Evolutionary conservation across 2,113 vertebrate species (phyloP).

Genomic region (Cottus gobio): DNA sequence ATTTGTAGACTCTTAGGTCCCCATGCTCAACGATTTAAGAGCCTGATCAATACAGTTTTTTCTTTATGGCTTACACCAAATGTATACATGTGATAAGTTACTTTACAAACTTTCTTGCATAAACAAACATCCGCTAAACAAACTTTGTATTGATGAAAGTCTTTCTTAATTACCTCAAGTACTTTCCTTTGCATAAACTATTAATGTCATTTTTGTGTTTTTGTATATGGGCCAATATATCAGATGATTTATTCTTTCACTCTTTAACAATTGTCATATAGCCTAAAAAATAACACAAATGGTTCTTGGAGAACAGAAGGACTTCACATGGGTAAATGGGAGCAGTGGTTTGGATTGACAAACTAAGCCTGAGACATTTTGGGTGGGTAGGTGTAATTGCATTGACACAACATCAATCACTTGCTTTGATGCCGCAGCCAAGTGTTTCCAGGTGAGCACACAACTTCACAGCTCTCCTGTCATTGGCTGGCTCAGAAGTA

Average conservation of each 20-base stretch:
- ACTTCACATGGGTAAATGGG: background rate
- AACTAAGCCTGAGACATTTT: constrained; percentile 17
- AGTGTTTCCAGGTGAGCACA: constrained; percentile 55
- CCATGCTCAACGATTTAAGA: background rate
- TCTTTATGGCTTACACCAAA: background rate
- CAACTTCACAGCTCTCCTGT: constrained; percentile 36
- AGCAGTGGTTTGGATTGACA: constrained; percentile 12
- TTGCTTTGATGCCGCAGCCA: constrained; percentile 48
- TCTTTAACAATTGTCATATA: background rate
- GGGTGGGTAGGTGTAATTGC: constrained; percentile 6
- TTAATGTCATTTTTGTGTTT: background rate
- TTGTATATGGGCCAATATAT: background rate
- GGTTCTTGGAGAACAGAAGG: background rate
- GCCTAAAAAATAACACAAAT: background rate
- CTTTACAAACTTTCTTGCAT: background rate
- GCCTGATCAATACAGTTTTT: background rate
- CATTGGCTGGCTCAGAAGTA: constrained; percentile 36
- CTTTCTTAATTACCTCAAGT: background rate
- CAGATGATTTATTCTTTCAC: background rate
- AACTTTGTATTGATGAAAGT: constrained; percentile 1
- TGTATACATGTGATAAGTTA: background rate
- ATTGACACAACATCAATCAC: constrained; percentile 35
- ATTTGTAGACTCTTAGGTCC: background rate
- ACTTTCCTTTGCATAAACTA: background rate
- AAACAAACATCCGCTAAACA: constrained; percentile 11